Conservation (phyloP, 2,888 invertebrate genomes). For the Hemistola chrysoprasaria region DNA sequence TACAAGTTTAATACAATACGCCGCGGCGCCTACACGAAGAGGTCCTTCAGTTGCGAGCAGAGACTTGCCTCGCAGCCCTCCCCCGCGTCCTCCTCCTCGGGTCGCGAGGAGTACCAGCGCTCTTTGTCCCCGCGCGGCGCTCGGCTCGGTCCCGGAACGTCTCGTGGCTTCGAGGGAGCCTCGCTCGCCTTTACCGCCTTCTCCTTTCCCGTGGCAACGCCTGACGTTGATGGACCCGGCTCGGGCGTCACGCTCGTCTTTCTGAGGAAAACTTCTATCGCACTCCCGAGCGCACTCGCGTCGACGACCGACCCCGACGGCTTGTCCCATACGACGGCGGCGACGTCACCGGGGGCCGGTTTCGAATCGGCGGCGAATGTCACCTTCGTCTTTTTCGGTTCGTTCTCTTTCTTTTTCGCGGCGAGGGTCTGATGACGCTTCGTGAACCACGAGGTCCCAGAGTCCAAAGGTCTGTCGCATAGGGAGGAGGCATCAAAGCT, state of each 20-base stretch:
- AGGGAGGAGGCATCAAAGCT: conserved; percentile 92
- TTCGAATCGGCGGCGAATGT: conserved; percentile 85
- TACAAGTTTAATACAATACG: conserved; percentile 59
- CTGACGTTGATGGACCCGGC: conserved; percentile 57
- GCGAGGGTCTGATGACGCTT: conserved; percentile 90
- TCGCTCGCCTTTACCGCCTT: conserved; percentile 49
- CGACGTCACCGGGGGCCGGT: conserved; percentile 78
- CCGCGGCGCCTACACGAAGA: conserved; percentile 87
- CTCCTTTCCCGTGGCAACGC: conserved; percentile 45
- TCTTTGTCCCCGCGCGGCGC: conserved; percentile 50
- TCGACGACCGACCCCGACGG: conserved; percentile 90
- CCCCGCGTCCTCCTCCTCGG: conserved; percentile 86
- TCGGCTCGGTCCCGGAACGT: conserved; percentile 57
- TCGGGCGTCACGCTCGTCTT: conserved; percentile 77
- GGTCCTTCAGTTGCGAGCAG: conserved; percentile 92
- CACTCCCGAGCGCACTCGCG: conserved; percentile 90
- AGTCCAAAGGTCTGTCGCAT: conserved; percentile 66
- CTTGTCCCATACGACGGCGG: conserved; percentile 88
- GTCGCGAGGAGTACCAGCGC: conserved; percentile 84
- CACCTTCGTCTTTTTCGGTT: conserved; percentile 76
- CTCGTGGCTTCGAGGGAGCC: conserved; percentile 59
- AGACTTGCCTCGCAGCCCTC: conserved; percentile 91
- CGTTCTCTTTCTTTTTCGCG: conserved; percentile 81
- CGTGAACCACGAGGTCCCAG: conserved; percentile 88
- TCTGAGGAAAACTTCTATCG: conserved; percentile 91